phyloP scores from a whole-genome alignment of 2,888 invertebrate genomes.

The Didymodactylos carnosus region DNA sequence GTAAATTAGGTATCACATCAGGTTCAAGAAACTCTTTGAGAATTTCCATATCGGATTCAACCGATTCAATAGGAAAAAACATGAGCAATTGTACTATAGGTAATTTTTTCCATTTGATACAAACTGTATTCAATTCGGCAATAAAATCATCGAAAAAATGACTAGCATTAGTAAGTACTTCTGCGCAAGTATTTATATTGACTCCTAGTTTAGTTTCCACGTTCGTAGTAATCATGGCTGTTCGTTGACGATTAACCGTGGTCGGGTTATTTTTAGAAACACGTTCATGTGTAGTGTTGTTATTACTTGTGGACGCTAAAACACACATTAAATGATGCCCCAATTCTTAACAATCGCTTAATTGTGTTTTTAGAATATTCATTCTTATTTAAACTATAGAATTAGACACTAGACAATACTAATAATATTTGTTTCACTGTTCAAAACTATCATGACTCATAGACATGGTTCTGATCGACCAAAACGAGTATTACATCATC shows the following conservation, averaged over 20 bases:
- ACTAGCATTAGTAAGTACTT: not conserved
- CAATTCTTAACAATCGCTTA: no score
- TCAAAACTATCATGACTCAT: no score
- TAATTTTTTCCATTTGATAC: not conserved
- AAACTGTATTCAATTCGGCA: not conserved
- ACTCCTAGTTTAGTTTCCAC: not conserved
- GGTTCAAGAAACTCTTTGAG: not conserved
- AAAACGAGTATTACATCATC: no score
- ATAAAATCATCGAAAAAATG: not conserved
- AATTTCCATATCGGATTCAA: not conserved
- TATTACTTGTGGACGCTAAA: not conserved
- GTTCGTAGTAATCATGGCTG: not conserved
- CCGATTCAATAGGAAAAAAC: not conserved
- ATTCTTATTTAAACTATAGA: no score
- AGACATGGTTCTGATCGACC: no score
- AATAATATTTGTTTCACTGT: no score
- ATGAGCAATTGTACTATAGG: not conserved
- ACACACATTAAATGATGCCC: not conserved
- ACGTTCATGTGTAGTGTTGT: not conserved
- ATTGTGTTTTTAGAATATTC: no score
- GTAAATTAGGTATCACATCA: not conserved
- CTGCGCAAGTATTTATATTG: not conserved
- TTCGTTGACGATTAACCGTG: not conserved
- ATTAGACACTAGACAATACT: no score
- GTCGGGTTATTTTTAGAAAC: not conserved